A percentile compares a stretch with the other conserved stretches of the same genome.
Evolutionary conservation across 2,113 vertebrate genomes (phyloP).

Genomic region (Stictonetta naevosa): DNA sequence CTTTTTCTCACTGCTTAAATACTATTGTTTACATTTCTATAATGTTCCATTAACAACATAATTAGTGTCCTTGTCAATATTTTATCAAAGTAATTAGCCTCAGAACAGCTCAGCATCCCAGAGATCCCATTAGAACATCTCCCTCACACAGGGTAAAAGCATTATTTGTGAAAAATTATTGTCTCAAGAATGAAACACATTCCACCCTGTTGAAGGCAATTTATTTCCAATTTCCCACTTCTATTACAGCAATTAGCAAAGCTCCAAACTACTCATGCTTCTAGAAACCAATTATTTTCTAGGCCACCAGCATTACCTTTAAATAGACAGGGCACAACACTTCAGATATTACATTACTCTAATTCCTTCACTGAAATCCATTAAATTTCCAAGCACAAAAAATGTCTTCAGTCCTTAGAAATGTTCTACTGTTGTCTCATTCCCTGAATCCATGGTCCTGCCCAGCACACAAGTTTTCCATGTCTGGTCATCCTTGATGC

Average conservation of each 20-base stretch:
- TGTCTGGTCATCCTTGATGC: neutral
- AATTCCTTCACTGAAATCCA: neutral
- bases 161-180: neutral
- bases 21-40: neutral
- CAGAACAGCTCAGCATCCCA: neutral
- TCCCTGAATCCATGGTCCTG: neutral
- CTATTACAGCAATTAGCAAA: neutral
- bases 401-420: neutral
- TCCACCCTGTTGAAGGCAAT: neutral
- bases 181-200: neutral
- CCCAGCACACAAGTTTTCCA: neutral
- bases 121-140: neutral
- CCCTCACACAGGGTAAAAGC: neutral
- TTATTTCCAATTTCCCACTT: neutral
- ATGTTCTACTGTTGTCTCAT: neutral
- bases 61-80: neutral
- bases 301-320: neutral
- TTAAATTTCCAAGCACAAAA: neutral
- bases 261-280: neutral
- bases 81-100: neutral
- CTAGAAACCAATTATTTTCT: neutral
- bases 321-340: neutral
- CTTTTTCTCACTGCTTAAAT: neutral
- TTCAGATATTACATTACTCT: neutral
- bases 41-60: neutral